Conservation (phyloP, 1,140 invertebrate species). For the Chymomyza costata region DNA sequence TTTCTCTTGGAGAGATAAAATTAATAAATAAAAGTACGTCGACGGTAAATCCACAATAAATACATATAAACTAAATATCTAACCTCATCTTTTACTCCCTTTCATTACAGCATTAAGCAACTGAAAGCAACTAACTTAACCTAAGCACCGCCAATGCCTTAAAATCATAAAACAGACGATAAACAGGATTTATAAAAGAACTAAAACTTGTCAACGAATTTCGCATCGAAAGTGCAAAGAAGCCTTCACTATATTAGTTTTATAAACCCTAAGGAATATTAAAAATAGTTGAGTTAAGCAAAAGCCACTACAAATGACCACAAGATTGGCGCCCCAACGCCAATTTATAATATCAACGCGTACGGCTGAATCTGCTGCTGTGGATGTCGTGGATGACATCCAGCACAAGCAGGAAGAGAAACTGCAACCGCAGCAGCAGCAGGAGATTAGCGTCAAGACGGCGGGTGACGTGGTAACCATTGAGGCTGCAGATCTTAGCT, state of each 20-base stretch:
- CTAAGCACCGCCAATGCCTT: conserved; percentile 61
- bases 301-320: conserved; percentile 55
- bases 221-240: conserved; percentile 36
- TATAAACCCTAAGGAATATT: conserved; percentile 3
- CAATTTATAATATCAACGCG: conserved; percentile 67
- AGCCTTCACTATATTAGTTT: conserved; percentile 15
- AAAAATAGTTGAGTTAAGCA: conserved; percentile 2
- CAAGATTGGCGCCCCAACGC: conserved; percentile 62
- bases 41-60: no score
- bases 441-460: neutral
- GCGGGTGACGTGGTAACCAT: conserved; percentile 34
- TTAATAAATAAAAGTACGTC: conserved; percentile 1
- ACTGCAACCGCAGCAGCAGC: conserved; percentile 29
- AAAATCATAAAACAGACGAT: conserved; percentile 14
- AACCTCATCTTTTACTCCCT: conserved; percentile 29
- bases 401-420: conserved; percentile 29
- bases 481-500: conserved; percentile 24
- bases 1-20: neutral
- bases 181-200: conserved; percentile 1
- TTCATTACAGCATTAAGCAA: conserved; percentile 35
- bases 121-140: conserved; percentile 27
- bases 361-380: conserved; percentile 28
- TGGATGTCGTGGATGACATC: conserved; percentile 31
- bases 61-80: neutral
- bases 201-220: conserved; percentile 55